Evolutionary conservation across 2,888 invertebrate species (phyloP).

Genomic region (Helicoverpa assulta): DNA sequence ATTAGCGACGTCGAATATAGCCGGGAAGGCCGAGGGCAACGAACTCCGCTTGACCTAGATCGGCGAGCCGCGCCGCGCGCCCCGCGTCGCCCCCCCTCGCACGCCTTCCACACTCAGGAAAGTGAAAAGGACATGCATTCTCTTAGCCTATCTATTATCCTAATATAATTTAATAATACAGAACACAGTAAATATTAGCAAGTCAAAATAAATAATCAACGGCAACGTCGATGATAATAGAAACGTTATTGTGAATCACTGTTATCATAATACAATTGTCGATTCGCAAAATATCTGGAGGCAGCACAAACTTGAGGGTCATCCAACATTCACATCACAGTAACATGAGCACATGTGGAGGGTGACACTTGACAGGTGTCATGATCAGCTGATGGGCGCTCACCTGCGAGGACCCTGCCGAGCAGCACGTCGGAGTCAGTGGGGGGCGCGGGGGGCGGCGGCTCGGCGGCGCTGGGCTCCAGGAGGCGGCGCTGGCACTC

Average conservation of each 20-base stretch:
- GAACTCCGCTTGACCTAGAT: conserved; percentile 90
- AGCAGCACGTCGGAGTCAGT: conserved; percentile 85
- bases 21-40: conserved; percentile 90
- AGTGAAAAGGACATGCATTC: conserved; percentile 83
- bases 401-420: conserved; percentile 87
- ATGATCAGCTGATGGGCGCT: conserved; percentile 78
- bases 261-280: conserved; percentile 34
- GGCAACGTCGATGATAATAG: conserved; percentile 16
- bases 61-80: conserved; percentile 69
- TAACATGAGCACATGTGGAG: conserved; percentile 55
- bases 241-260: conserved; percentile 40
- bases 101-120: conserved; percentile 75
- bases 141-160: conserved; percentile 63
- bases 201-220: neutral
- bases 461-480: conserved; percentile 68
- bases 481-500: conserved; percentile 80
- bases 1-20: conserved; percentile 89
- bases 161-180: conserved; percentile 36
- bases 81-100: conserved; percentile 57
- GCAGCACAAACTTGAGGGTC: conserved; percentile 46
- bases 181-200: conserved; percentile 17
- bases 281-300: conserved; percentile 47
- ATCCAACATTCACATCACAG: conserved; percentile 61
- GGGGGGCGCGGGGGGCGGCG: conserved; percentile 68
- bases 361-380: conserved; percentile 64